Conservation (phyloP, 2,113 vertebrate species). For the Serinus canaria region DNA sequence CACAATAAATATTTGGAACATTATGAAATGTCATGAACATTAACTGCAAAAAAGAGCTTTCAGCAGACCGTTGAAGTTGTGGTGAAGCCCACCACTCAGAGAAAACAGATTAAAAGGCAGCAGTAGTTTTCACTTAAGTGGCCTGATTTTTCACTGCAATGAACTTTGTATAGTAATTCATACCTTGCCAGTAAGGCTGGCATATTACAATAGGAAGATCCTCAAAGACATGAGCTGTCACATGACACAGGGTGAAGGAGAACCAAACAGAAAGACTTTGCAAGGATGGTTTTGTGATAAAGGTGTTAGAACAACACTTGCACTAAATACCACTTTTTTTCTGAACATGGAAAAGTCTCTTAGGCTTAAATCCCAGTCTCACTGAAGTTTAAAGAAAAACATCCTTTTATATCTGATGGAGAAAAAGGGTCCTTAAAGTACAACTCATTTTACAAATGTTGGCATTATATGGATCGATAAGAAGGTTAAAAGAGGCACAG, state of each 20-base stretch:
- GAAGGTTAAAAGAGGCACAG: not conserved
- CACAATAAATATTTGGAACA: slow-evolving; percentile 38
- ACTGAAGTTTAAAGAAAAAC: not conserved
- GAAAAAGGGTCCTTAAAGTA: not conserved
- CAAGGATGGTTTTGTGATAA: not conserved
- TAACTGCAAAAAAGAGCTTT: not conserved
- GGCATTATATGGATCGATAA: not conserved
- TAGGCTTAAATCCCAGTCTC: not conserved
- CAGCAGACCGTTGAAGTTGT: not conserved
- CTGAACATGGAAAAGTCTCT: not conserved
- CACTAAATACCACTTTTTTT: not conserved
- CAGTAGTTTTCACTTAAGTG: not conserved
- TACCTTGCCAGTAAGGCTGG: not conserved
- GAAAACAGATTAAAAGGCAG: not conserved
- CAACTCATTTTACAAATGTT: not conserved
- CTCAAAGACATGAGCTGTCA: not conserved
- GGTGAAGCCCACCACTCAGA: not conserved
- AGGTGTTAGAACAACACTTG: not conserved
- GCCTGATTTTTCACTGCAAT: not conserved
- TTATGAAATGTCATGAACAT: not conserved
- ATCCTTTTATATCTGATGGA: not conserved
- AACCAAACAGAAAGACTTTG: not conserved
- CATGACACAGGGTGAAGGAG: not conserved
- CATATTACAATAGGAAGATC: not conserved
- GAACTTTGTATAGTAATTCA: not conserved